Percentiles rank a stretch among this genome's conserved stretches.
phyloP scores from a whole-genome alignment of 2,888 invertebrate genomes.

The Acleris cristana region DNA sequence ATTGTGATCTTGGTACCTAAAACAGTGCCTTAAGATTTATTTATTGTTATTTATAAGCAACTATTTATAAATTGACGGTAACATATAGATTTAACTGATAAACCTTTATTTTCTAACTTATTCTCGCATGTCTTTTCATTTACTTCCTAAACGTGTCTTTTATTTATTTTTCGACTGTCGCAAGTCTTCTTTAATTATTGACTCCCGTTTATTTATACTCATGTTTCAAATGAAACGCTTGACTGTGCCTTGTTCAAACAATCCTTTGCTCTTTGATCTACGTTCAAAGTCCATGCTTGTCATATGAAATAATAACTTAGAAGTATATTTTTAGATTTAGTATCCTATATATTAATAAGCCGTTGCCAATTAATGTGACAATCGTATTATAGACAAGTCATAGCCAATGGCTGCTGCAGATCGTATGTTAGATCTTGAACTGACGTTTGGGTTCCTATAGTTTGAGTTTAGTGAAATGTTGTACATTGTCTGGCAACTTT shows the following conservation, averaged over 20 bases:
- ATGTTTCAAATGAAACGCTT: conserved; percentile 29
- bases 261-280: conserved; percentile 21
- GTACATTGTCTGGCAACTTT: conserved; percentile 53
- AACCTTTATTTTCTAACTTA: conserved; percentile 34
- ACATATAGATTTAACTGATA: conserved; percentile 68
- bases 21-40: conserved; percentile 82
- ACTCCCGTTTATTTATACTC: conserved; percentile 49
- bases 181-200: conserved; percentile 46
- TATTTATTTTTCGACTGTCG: conserved; percentile 50
- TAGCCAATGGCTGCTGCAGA: conserved; percentile 41
- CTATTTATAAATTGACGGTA: conserved; percentile 78
- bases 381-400: conserved; percentile 23
- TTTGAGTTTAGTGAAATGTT: conserved; percentile 66
- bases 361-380: conserved; percentile 27
- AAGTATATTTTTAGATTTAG: conserved; percentile 30
- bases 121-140: conserved; percentile 48
- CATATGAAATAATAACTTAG: conserved; percentile 30
- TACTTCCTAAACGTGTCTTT: conserved; percentile 49
- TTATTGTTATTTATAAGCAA: conserved; percentile 81
- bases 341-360: conserved; percentile 28
- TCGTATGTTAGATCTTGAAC: conserved; percentile 68
- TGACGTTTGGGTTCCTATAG: conserved; percentile 79
- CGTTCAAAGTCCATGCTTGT: conserved; percentile 17
- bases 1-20: conserved; percentile 81
- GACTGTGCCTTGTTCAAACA: conserved; percentile 17